Evolutionary conservation across 2,888 invertebrate genomes (phyloP).

Genomic region (Drosophila differens): DNA sequence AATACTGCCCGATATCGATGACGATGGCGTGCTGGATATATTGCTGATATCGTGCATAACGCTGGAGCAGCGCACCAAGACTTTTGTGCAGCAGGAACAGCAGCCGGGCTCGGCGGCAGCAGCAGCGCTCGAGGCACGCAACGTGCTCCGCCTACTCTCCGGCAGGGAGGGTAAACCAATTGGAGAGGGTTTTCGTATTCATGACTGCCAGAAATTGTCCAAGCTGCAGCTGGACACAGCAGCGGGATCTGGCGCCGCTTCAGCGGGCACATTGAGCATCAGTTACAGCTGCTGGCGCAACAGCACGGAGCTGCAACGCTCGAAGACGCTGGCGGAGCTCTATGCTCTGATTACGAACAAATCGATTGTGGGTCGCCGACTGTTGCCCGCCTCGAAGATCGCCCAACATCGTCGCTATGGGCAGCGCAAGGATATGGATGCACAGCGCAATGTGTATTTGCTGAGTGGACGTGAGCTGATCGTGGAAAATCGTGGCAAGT

Average conservation of each 20-base stretch:
- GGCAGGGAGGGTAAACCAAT: conserved; percentile 89
- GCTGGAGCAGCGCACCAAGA: conserved; percentile 76
- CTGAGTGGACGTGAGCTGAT: conserved; percentile 89
- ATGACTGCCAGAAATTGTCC: conserved; percentile 87
- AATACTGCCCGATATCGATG: conserved; percentile 90
- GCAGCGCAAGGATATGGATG: conserved; percentile 87
- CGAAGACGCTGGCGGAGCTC: conserved; percentile 85
- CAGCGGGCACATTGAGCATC: conserved; percentile 62
- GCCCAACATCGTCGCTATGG: conserved; percentile 87
- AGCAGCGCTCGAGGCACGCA: conserved; percentile 84
- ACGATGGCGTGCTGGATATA: conserved; percentile 90
- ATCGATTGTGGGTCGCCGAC: conserved; percentile 79
- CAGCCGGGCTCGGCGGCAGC: conserved; percentile 35
- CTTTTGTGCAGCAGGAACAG: conserved; percentile 58
- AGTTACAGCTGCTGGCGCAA: conserved; percentile 88
- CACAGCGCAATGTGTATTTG: conserved; percentile 87
- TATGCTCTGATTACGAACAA: conserved; percentile 85
- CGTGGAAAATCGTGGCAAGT: conserved; percentile 90
- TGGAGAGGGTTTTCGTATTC: conserved; percentile 87
- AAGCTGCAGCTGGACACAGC: conserved; percentile 86
- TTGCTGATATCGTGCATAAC: conserved; percentile 87
- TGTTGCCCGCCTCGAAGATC: conserved; percentile 83
- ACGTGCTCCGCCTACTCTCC: conserved; percentile 89
- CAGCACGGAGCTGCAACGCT: conserved; percentile 87
- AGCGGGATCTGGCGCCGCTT: background rate